Conservation (phyloP, 2,888 invertebrate species). For the Tuta absoluta region DNA sequence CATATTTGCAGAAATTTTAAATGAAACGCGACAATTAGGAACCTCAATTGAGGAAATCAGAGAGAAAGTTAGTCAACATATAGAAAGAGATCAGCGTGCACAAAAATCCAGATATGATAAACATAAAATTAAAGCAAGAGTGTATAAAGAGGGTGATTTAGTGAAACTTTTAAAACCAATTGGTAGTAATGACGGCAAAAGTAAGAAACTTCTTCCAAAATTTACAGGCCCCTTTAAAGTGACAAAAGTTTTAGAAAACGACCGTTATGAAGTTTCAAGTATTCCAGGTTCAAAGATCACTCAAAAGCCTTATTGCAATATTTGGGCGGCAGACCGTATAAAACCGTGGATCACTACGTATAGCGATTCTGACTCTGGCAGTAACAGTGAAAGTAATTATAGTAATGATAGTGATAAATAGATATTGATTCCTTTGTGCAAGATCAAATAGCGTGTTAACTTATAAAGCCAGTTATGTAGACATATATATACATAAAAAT, state of each 20-base stretch:
- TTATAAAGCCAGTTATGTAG: no score
- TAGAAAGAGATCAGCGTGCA: background rate
- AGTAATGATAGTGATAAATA: background rate
- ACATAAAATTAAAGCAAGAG: background rate
- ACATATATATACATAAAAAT: no score
- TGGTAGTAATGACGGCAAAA: conserved; percentile 18
- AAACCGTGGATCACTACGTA: background rate
- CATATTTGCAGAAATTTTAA: conserved; percentile 16
- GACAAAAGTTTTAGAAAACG: conserved; percentile 22
- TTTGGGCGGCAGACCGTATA: conserved; percentile 5
- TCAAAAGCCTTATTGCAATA: background rate
- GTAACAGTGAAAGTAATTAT: background rate
- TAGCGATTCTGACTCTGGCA: background rate
- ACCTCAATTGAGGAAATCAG: background rate
- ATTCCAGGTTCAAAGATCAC: background rate
- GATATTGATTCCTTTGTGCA: background rate
- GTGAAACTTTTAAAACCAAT: background rate
- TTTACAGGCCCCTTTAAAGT: conserved; percentile 23
- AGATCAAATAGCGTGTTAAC: background rate
- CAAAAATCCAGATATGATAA: background rate
- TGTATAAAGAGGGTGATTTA: background rate
- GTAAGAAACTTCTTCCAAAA: conserved; percentile 25
- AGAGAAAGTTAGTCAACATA: background rate
- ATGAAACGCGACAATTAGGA: background rate
- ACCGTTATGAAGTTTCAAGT: conserved; percentile 23